phyloP scores from a whole-genome alignment of 1,140 invertebrate genomes.

The Tribolium castaneum region DNA sequence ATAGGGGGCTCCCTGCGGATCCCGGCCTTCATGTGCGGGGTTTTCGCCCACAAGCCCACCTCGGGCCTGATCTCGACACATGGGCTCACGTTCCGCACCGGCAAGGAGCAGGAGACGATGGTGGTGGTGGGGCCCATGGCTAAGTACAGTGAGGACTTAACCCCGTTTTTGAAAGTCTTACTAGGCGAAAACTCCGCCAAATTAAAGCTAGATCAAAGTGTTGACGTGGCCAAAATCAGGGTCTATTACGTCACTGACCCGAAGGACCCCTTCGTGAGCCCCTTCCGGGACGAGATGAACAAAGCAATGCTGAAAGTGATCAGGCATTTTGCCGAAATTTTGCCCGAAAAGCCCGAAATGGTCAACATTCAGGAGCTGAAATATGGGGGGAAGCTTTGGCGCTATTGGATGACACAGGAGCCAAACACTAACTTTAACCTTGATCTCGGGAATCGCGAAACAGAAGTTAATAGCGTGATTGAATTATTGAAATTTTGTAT shows the following conservation, averaged over 20 bases:
- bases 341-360: slow-evolving; percentile 57
- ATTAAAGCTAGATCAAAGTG: slow-evolving; percentile 65
- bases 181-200: slow-evolving; percentile 66
- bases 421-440: slow-evolving; percentile 69
- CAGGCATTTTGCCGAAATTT: slow-evolving; percentile 51
- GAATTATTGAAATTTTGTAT: slow-evolving; percentile 71
- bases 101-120: slow-evolving; percentile 71
- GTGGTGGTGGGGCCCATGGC: slow-evolving; percentile 83
- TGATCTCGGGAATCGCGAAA: slow-evolving; percentile 72
- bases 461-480: slow-evolving; percentile 64
- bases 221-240: slow-evolving; percentile 77
- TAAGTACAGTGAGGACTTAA: slow-evolving; percentile 80
- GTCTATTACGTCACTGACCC: slow-evolving; percentile 83
- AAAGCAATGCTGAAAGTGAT: slow-evolving; percentile 67
- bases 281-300: slow-evolving; percentile 74
- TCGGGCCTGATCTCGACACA: slow-evolving; percentile 51
- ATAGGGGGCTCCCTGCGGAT: slow-evolving; percentile 96
- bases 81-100: slow-evolving; percentile 72
- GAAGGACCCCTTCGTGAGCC: slow-evolving; percentile 75
- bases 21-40: slow-evolving; percentile 94
- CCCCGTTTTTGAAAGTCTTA: slow-evolving; percentile 76
- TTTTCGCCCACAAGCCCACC: slow-evolving; percentile 93
- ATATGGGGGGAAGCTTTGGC: slow-evolving; percentile 76
- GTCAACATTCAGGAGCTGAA: slow-evolving; percentile 70
- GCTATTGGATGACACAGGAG: slow-evolving; percentile 80